Base-by-base conservation (phyloP, 2,888 invertebrate species). In the Synanthedon formicaeformis region DNA sequence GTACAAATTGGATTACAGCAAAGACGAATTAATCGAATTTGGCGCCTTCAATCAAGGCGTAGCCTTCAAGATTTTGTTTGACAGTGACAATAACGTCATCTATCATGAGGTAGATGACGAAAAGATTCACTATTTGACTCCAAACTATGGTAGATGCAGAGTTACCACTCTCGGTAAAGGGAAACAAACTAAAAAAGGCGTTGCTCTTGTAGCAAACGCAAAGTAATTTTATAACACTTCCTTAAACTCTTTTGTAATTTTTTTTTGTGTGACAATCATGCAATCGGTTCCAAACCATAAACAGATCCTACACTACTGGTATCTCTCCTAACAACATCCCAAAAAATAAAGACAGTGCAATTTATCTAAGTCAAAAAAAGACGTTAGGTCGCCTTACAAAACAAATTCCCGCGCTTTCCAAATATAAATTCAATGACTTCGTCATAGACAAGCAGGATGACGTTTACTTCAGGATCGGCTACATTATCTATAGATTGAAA, bases 401-500 rank as follows among this genome's bases (percentile, higher is more conserved):
- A 51, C 60, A 58, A 10, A 59, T 81, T 3, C 14, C 59, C 3
- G 61, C 69, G 1, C 41, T 80, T 41, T 64, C 72, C 2, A 14
- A 72, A 52, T 80, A 64, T 52, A 62, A 62, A 27, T 73, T 82
- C 41, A 80, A 82, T 51, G 78, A 81, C 59, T 82, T 82, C 48
- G 66, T 81, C 4, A 60, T 82, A 40, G 82, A 81, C 57, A 69
- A 71, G 56, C 58, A 56, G 8, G 69, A 69, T 4, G 76, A 82
- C 54, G 67, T 81, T 14, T 82, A 79, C 55, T 81, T 82, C 51
- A 73, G 16, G 16, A 16, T n/a, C 61, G 73, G 70, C n/a, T 64
- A 76, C 45, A 67, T 62, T 0, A 60, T 77, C 18, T 78, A 72
- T 55, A 63, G 71, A 51, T 57, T 79, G 27, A 76, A 63, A 57